Base-by-base conservation (phyloP, 92 coral and sea anemone species). In the Blastomussa wellsi region DNA sequence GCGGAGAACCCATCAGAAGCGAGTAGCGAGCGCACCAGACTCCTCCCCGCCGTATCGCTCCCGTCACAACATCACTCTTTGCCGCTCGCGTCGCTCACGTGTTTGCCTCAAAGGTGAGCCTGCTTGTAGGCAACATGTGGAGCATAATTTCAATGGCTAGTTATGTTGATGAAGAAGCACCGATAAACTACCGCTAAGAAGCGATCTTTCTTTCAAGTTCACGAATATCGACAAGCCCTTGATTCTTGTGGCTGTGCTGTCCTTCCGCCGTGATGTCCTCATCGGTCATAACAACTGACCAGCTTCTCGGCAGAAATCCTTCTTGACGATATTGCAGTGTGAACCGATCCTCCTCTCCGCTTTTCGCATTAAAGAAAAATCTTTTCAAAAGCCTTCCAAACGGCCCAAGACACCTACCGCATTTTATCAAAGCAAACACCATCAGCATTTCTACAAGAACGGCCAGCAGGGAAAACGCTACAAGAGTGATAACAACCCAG, bases 391-490 rank as follows among this genome's bases (percentile, higher is more conserved):
- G 49, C 68, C 59, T 72, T 9, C 91, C 94, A 16, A 85, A 68
- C 9, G 77, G 78, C 28, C 91, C 87, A 36, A 88, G 62, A 15
- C 49, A 49, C 26, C n/a, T 74, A 71, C 77, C 79, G 32, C 67
- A 79, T 39, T 85, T 88, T 15, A 86, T 66, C 20, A 85, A 64
- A 0, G 68, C 28, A 75, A 73, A 57, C 13, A 88, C 51, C 14
- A 88, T 42, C n/a, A 88, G 12, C 3, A 79, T 32, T 73, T 93
- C 94, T 39, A 48, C 73, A 36, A 84, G 32, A 41, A 93, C 74
- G 36, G 89, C 88, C 47, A 85, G 39, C 15, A 87, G 26, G 1
- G 94, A 93, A 73, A 91, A 89, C 12, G 80, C 90, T 11, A 79
- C 53, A 1, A 79, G 90, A 36, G 77, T 73, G 17, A 72, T 33